Evolutionary conservation across 30 jellyfish, hydroid and myxozoan species (phyloP).

Genomic region (Aurelia sp.): DNA sequence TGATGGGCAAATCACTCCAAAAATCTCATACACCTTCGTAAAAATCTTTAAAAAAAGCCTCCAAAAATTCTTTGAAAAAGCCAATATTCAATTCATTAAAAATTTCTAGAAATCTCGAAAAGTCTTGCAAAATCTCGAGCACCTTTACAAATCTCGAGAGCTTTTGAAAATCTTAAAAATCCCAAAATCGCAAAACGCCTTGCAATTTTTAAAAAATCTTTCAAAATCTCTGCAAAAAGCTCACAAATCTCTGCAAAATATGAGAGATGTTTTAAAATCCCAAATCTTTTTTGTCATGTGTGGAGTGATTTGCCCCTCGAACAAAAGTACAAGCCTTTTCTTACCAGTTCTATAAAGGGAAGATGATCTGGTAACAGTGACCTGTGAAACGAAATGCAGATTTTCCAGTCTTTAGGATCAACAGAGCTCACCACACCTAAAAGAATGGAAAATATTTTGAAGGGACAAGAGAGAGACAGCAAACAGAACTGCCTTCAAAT

Average conservation of each 20-base stretch:
- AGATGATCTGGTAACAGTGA: constrained; percentile 48
- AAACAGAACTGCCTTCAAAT: neutral
- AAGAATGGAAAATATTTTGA: neutral
- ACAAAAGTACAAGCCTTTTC: neutral
- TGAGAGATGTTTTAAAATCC: neutral
- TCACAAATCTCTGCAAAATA: neutral
- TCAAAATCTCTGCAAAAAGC: neutral
- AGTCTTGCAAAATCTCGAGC: too few relatives aligned
- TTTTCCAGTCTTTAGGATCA: constrained; percentile 11
- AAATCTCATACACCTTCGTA: too few relatives aligned
- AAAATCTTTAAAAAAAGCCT: too few relatives aligned
- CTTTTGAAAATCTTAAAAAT: neutral
- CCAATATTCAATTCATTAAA: too few relatives aligned
- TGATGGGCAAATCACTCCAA: too few relatives aligned
- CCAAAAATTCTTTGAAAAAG: neutral
- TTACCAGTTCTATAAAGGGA: constrained; percentile 59
- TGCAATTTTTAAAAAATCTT: neutral
- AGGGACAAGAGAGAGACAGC: neutral
- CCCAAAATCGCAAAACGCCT: neutral
- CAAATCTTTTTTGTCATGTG: too few relatives aligned
- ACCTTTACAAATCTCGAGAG: too few relatives aligned
- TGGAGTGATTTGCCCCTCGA: too few relatives aligned
- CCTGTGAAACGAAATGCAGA: constrained; percentile 46
- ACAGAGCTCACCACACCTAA: constrained; percentile 52
- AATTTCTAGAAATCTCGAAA: too few relatives aligned